Evolutionary conservation across 2,113 vertebrate genomes (phyloP).

Genomic region (Eleginops maclovinus): DNA sequence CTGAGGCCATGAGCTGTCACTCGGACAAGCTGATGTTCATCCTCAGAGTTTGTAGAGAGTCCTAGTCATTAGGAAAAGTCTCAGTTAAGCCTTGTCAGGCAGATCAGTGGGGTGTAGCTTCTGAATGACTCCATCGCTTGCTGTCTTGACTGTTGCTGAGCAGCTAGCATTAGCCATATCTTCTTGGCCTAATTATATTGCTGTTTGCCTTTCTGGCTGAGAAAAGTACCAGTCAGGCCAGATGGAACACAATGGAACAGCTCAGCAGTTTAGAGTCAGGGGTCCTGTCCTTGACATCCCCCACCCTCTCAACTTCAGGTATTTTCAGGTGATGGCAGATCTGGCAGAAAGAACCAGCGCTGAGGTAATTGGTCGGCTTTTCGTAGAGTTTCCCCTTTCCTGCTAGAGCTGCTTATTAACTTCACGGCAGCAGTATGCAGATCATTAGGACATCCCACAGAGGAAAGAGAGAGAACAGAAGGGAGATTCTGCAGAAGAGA

Average conservation of each 20-base stretch:
- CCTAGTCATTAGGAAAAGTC: slow-evolving; percentile 20
- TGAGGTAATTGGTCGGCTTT: slow-evolving; percentile 66
- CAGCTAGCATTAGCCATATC: slow-evolving; percentile 48
- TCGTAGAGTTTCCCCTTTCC: slow-evolving; percentile 42
- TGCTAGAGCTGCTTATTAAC: slow-evolving; percentile 66
- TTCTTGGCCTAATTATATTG: slow-evolving; percentile 55
- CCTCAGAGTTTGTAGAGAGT: neutral
- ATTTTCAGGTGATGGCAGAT: slow-evolving; percentile 47
- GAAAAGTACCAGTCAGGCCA: slow-evolving; percentile 50
- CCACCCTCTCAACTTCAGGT: slow-evolving; percentile 18
- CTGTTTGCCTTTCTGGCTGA: slow-evolving; percentile 46
- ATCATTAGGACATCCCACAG: slow-evolving; percentile 60
- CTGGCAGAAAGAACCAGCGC: slow-evolving; percentile 47
- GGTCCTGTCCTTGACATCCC: slow-evolving; percentile 47
- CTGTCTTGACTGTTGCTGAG: slow-evolving; percentile 33
- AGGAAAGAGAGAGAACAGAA: slow-evolving; percentile 37
- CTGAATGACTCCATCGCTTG: slow-evolving; percentile 13
- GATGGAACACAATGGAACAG: slow-evolving; percentile 70
- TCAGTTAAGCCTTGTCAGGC: slow-evolving; percentile 1
- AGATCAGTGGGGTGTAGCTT: slow-evolving; percentile 5
- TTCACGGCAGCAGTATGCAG: slow-evolving; percentile 50
- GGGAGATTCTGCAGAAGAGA: slow-evolving; percentile 37
- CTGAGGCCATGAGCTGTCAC: slow-evolving; percentile 25
- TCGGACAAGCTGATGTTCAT: slow-evolving; percentile 15
- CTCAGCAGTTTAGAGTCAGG: slow-evolving; percentile 66